A percentile compares a stretch with the other conserved stretches of the same genome.
Conservation (phyloP, 92 coral and sea anemone genomes). For the Blastomussa wellsi region DNA sequence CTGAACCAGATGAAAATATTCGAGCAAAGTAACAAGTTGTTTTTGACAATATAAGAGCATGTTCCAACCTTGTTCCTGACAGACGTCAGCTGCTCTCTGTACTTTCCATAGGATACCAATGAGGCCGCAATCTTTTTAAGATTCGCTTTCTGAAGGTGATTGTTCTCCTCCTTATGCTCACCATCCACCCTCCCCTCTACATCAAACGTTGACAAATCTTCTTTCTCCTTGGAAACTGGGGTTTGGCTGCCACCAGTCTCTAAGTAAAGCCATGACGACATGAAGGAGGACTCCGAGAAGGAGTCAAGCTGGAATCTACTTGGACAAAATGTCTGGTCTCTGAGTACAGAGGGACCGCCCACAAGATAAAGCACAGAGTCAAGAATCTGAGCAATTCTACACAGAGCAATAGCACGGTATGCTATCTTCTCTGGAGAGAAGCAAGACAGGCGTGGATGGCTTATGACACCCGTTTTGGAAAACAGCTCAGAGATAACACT, state of each 20-base stretch:
- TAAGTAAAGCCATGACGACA: conserved; percentile 57
- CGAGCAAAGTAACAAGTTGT: too few relatives aligned
- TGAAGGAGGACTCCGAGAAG: conserved; percentile 77
- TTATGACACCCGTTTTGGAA: conserved; percentile 50
- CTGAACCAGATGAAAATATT: background rate
- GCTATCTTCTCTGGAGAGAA: conserved; percentile 76
- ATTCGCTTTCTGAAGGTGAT: background rate
- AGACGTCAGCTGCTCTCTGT: conserved; percentile 79
- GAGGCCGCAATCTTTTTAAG: conserved; percentile 71
- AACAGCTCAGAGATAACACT: conserved; percentile 74
- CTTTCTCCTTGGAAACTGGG: background rate
- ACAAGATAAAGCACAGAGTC: conserved; percentile 81
- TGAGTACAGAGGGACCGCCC: conserved; percentile 80
- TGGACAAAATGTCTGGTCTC: conserved; percentile 51
- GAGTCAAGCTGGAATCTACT: conserved; percentile 71
- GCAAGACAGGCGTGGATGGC: conserved; percentile 72
- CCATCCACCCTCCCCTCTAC: background rate
- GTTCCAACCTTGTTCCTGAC: conserved; percentile 27
- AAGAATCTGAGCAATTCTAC: conserved; percentile 86
- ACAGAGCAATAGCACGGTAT: conserved; percentile 78
- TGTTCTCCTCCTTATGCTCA: conserved; percentile 10
- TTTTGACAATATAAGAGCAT: background rate
- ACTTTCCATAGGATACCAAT: conserved; percentile 69
- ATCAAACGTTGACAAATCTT: background rate
- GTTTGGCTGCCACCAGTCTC: conserved; percentile 24